Percentiles rank a stretch among this genome's conserved stretches.
phyloP scores from a whole-genome alignment of 2,113 vertebrate genomes.

The Mystacornis crossleyi region DNA sequence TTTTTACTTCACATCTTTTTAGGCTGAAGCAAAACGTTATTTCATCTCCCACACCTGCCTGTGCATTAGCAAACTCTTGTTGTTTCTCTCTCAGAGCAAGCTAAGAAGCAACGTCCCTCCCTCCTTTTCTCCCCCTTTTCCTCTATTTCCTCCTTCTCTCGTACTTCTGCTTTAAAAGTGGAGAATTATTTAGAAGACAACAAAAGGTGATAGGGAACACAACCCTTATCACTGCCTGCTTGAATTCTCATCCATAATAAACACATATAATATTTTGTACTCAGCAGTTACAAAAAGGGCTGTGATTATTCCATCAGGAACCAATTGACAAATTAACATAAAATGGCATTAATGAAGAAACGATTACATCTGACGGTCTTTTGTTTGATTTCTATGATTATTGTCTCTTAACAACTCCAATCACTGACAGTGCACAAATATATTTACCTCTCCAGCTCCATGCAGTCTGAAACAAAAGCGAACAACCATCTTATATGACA shows the following conservation, averaged over 20 bases:
- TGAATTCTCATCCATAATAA: neutral
- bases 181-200: neutral
- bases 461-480: neutral
- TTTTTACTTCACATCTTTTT: neutral
- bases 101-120: neutral
- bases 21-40: neutral
- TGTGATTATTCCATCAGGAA: neutral
- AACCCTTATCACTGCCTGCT: neutral
- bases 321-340: neutral
- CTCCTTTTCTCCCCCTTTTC: neutral
- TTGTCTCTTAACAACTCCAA: neutral
- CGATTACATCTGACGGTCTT: neutral
- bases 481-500: neutral
- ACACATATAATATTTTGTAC: neutral
- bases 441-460: neutral
- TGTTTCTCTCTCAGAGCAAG: neutral
- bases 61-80: neutral
- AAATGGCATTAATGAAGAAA: neutral
- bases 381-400: neutral
- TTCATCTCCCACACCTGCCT: neutral
- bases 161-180: neutral
- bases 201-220: neutral
- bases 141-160: neutral
- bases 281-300: neutral
- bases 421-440: neutral